Evolutionary conservation across 2,888 invertebrate genomes (phyloP), one percentile per base, ranked within the genome.

Genomic region (Pegoplata infirma): DNA sequence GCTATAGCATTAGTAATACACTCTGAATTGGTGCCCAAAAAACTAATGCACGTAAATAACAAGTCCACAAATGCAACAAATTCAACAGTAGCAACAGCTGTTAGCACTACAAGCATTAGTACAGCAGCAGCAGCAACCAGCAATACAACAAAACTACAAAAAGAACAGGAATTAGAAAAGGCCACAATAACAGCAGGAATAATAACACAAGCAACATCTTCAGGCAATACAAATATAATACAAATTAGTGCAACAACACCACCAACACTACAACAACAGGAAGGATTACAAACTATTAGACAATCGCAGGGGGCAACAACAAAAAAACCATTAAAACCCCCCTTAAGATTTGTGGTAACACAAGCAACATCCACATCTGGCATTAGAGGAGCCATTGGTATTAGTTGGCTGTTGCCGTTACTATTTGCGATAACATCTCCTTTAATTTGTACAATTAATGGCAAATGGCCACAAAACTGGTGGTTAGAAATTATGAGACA

Each of bases 381-480:
- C 55, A 86, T 88, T 53, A 85, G 88, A 23, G 89, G 89, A 61
- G 89, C 89, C 71, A 89, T 90, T 64, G 89, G 90, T 76, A 88
- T 90, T 72, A 90, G 90, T 77, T 90, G 90, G 90, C 77, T 90
- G 63, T 68, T 90, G 80, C 90, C 90, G 68, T 82, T 89, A 49
- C 83, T 90, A 25, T 90, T 88, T 81, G 89, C 90, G 32, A 87
- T 90, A 73, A 86, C 88, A 64, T 86, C 88, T 71, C 89, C 89
- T 72, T 86, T 90, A 79, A 89, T 90, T 81, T 89, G 89, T 84
- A 88, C 87, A 82, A 90, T 90, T 76, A 88, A 88, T 81, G 89
- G 88, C 80, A 87, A 89, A 82, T 88, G 89, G 87, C 89, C 90
- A 80, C 84, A 85, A n/a, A 86, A 92, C 55, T 94, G 93, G 93